phyloP scores from a whole-genome alignment of 2,888 invertebrate species.

The Clusia tigrina region DNA sequence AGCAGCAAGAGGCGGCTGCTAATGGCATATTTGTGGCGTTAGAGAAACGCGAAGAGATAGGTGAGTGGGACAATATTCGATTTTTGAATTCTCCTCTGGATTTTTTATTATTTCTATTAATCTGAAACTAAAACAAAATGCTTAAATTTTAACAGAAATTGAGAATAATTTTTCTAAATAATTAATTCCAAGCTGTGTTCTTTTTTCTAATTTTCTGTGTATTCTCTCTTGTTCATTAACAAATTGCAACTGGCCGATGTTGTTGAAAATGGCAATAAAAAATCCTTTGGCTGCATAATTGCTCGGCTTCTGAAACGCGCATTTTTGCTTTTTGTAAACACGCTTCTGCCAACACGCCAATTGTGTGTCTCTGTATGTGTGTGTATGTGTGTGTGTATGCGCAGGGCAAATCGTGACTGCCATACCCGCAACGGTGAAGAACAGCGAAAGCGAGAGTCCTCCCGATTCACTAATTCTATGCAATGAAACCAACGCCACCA shows the following conservation, averaged over 20 bases:
- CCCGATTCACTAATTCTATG: conserved; percentile 56
- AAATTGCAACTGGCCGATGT: conserved; percentile 5
- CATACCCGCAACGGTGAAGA: conserved; percentile 62
- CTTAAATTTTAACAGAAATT: background rate
- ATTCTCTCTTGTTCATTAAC: conserved; percentile 25
- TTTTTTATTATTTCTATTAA: too few species aligned
- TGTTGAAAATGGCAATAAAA: background rate
- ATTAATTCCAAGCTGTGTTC: too few species aligned
- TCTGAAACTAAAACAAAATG: background rate
- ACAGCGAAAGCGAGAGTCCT: conserved; percentile 61
- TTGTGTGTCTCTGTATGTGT: too few species aligned
- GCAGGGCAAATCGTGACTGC: conserved; percentile 64
- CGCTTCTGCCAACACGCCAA: conserved; percentile 14
- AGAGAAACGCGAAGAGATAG: conserved; percentile 57
- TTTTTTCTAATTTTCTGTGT: conserved; percentile 25
- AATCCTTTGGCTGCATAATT: conserved; percentile 14
- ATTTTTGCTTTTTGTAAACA: conserved; percentile 16
- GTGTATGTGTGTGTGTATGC: too few species aligned
- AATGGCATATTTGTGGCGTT: conserved; percentile 54
- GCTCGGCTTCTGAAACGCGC: conserved; percentile 3
- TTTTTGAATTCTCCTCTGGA: too few species aligned
- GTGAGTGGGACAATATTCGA: conserved; percentile 42
- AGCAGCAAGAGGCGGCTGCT: conserved; percentile 76
- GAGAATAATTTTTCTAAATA: background rate
- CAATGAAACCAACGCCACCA: conserved; percentile 37